Base-by-base conservation (phyloP, 1,140 invertebrate genomes). In the Lordiphosa collinella region DNA sequence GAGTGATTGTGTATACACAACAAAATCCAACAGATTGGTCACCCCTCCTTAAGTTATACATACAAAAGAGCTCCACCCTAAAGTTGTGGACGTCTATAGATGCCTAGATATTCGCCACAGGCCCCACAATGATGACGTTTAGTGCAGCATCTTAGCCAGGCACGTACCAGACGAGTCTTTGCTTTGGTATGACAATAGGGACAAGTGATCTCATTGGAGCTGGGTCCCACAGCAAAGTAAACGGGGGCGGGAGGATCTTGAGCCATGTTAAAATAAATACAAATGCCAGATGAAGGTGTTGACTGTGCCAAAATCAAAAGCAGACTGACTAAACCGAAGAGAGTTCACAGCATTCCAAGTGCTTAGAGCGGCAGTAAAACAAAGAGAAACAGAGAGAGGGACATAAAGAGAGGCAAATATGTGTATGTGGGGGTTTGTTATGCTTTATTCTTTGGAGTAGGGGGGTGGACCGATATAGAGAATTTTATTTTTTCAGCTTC, bases 161-260 rank as follows among this genome's bases (percentile, higher is more conserved):
- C 64, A 18, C 86, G 66, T 25, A 62, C 61, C 43, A 88, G 43
- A 1, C 65, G 57, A 0, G 87, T 88, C 55, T 71, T 87, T 11
- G 67, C 69, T 53, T 64, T 54, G 11, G 44, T 51, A 13, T 80
- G 51, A 48, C 87, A 88, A 31, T 82, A 75, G 7, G 87, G 87
- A 40, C 87, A 88, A 35, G 72, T 87, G 32, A 88, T 66, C 52
- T 87, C 84, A 32, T 88, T 86, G 1, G 73, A 55, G n/a, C 76
- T 61, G 14, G 87, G 87, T n/a, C 87, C 87, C 4, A 88, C 86
- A 57, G 87, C 87, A 64, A 88, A 88, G 51, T 88, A 88, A 10
- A 82, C 66, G 22, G 86, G 66, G 12, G 22, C 22, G 22, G 48
- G 12, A 10, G 51, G 50, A 55, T 79, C 74, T 46, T 71, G 50